Conservation (phyloP, 1,140 invertebrate genomes). For the Agrypnia vestita region DNA sequence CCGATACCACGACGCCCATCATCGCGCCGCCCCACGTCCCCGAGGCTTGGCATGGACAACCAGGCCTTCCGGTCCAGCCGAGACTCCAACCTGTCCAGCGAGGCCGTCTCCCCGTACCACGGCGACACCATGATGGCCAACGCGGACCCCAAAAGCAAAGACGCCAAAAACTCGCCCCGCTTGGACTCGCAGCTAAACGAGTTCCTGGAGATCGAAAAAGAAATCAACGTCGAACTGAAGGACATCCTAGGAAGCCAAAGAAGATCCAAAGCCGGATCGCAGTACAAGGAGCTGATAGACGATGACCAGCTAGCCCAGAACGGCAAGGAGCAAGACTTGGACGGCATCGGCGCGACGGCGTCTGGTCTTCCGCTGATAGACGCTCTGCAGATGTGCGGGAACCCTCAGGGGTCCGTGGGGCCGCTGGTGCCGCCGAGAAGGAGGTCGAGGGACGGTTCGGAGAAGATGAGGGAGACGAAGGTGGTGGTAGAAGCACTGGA, state of each 20-base stretch:
- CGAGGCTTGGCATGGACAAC: conserved; percentile 48
- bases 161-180: not conserved
- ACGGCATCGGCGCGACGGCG: not conserved
- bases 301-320: not conserved
- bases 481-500: not conserved
- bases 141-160: not conserved
- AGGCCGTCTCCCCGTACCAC: conserved; percentile 16
- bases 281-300: not conserved
- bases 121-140: not conserved
- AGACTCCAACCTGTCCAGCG: conserved; percentile 37
- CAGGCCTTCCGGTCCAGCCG: conserved; percentile 49
- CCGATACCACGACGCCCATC: conserved; percentile 14
- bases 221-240: not conserved
- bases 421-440: conserved; percentile 39
- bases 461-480: conserved; percentile 12
- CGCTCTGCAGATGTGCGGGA: conserved; percentile 16
- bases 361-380: conserved; percentile 29
- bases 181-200: not conserved
- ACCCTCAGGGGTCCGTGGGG: not conserved
- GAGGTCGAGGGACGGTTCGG: conserved; percentile 42
- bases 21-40: not conserved
- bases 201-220: conserved; percentile 13
- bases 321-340: not conserved
- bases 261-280: not conserved
- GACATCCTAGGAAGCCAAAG: not conserved